Evolutionary conservation across 1,140 invertebrate genomes (phyloP), one percentile per base, ranked within the genome.

Genomic region (Drosophila guanche): DNA sequence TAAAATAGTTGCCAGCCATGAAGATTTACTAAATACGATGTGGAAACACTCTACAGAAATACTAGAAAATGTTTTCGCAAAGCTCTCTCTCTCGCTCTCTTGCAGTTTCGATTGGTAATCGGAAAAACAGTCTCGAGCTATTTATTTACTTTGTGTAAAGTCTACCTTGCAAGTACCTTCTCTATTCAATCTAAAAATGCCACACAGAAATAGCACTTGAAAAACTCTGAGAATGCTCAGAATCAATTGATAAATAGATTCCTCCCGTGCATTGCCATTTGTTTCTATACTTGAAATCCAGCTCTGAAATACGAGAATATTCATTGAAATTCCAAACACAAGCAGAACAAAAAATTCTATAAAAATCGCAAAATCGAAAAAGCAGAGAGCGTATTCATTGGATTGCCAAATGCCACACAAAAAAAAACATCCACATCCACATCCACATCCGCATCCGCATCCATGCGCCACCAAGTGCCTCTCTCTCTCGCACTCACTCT

Each of bases 321-420:
- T 71, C 51, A 80, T 80, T 71, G 41, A 76, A 80, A 80, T 81
- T 80, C 77, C 47, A 16, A 27, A 29, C 77, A 68, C 66, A 60
- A 33, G 47, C 47, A 33, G 40, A 41, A 27, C 57, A 50, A 70
- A 60, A 65, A 68, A 37, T 29, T 62, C 62, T 65, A 60, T 70
- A 76, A 52, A 78, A 80, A 61, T 71, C 59, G 47, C 70, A 75
- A 46, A 25, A 62, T 60, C 43, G 27, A 23, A 37, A 42, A 29
- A 27, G 25, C 25, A 6, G 14, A 29, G 7, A 29, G 23, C 40
- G 23, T 4, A 14, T 46, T 54, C n/a, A 33, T 33, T 33, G 8
- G 29, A 33, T 33, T 10, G 29, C 29, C 29, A 33, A 33, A 33
- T 33, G 8, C 8, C 29, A 33, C 33, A 37, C 3, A 33, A 8